A percentile compares a stretch with the other conserved stretches of the same genome.
Evolutionary conservation across 2,797 vertebrate genomes (phyloP).

Genomic region (Cossypha heuglini): DNA sequence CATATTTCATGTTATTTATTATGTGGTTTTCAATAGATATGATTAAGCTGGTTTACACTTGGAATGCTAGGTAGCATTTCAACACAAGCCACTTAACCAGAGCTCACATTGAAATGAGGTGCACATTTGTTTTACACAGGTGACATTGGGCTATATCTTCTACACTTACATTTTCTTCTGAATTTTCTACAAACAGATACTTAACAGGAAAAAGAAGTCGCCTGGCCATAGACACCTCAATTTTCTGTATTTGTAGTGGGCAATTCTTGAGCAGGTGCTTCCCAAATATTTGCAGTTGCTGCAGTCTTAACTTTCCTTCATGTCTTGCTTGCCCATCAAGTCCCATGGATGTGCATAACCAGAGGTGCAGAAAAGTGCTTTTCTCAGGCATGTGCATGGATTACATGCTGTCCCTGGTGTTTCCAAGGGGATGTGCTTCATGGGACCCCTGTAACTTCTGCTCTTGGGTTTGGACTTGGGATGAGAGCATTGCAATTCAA

Average conservation of each 20-base stretch:
- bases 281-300: neutral
- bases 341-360: neutral
- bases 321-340: neutral
- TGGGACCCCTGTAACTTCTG: neutral
- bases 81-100: constrained; percentile 22
- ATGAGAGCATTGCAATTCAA: neutral
- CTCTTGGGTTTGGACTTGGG: neutral
- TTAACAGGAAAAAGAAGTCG: neutral
- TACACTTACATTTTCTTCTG: neutral
- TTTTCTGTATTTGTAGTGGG: neutral
- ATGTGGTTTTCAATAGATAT: constrained; percentile 14
- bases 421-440: neutral
- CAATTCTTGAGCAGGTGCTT: neutral
- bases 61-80: constrained; percentile 17
- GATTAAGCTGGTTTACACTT: neutral
- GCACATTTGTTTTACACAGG: neutral
- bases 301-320: neutral
- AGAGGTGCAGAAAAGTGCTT: neutral
- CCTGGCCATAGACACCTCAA: neutral
- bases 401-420: rapidly evolving
- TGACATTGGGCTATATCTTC: neutral
- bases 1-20: constrained; percentile 7
- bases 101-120: neutral
- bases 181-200: neutral
- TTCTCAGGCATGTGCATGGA: neutral